Evolutionary conservation across 2,888 invertebrate species (phyloP).

Genomic region (Eilema caniola): DNA sequence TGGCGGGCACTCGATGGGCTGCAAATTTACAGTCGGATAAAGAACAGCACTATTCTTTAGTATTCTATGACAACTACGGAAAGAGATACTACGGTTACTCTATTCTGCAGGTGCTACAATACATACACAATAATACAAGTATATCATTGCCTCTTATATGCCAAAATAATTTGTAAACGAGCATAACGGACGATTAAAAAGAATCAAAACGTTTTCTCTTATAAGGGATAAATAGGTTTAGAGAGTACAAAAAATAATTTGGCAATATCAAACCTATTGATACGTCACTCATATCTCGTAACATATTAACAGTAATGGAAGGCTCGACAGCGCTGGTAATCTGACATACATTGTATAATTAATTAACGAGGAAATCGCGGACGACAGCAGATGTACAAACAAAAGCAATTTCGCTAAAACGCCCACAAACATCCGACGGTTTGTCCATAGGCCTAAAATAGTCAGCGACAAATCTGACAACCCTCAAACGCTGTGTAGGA

Average conservation of each 20-base stretch:
- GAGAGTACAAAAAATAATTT: not conserved
- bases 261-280: not conserved
- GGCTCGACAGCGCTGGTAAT: constrained; percentile 3
- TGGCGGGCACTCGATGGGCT: too few relatives aligned
- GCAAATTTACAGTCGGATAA: too few relatives aligned
- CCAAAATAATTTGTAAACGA: too few relatives aligned
- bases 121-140: too few relatives aligned
- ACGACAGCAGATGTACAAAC: constrained; percentile 42
- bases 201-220: too few relatives aligned
- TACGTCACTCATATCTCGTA: not conserved
- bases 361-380: constrained; percentile 32
- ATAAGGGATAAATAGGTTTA: not conserved
- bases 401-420: constrained; percentile 76
- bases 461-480: constrained; percentile 35
- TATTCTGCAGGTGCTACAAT: too few relatives aligned
- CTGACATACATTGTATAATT: constrained; percentile 35
- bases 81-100: too few relatives aligned
- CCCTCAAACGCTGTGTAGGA: constrained; percentile 33
- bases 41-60: too few relatives aligned
- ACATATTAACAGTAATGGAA: constrained; percentile 6
- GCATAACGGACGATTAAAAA: too few relatives aligned
- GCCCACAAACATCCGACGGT: constrained; percentile 30
- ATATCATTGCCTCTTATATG: too few relatives aligned
- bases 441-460: constrained; percentile 33
- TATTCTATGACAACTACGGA: too few relatives aligned